Percentiles rank a stretch among this genome's conserved stretches.
These are phyloP conservation scores for Aptenodytes patagonicus DNA, from an alignment of 2,113 vertebrate genomes.

Conservation along the genomic window DNA sequence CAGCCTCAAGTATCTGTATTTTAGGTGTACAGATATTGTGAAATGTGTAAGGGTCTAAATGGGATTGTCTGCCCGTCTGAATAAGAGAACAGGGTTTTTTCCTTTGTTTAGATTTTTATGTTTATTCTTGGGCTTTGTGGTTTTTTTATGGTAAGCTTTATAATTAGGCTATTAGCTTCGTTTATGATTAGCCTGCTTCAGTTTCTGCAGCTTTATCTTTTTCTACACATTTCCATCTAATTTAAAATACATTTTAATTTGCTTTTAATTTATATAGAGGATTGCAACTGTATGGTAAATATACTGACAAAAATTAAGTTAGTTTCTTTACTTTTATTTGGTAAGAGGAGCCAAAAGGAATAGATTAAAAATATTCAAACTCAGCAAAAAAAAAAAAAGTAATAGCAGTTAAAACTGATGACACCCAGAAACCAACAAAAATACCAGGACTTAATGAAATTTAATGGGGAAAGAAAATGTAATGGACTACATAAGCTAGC, in stretches of 20 bases:
- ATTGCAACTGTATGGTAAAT: neutral
- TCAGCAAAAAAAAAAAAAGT: neutral
- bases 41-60: neutral
- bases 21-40: neutral
- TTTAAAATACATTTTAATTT: constrained; percentile 7
- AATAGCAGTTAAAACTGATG: neutral
- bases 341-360: neutral
- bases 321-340: neutral
- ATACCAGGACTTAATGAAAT: neutral
- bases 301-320: neutral
- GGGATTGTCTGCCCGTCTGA: neutral
- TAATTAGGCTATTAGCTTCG: neutral
- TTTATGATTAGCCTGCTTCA: neutral
- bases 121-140: neutral
- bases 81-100: neutral
- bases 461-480: neutral
- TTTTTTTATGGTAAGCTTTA: neutral
- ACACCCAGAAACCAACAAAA: neutral
- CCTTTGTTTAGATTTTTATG: neutral
- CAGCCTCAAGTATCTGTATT: neutral
- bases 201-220: neutral
- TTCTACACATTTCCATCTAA: neutral
- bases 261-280: neutral
- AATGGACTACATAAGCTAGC: neutral
- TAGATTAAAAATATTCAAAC: neutral